These are phyloP conservation scores for Actinopyga echinites DNA, from an alignment of 53 echinoderm and acorn worm species.

Conservation along the genomic window DNA sequence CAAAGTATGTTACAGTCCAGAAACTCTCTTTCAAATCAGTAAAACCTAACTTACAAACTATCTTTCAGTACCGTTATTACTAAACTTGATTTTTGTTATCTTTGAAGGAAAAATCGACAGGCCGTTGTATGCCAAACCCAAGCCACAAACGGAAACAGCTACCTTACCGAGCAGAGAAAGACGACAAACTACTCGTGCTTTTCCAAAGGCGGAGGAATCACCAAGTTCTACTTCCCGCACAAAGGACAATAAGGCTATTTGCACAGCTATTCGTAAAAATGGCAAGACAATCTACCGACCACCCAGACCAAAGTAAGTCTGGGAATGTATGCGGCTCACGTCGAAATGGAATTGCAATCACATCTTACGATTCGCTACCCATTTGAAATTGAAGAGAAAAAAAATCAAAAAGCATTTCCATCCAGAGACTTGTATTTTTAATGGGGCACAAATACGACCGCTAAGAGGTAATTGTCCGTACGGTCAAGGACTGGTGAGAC, in stretches of 20 bases:
- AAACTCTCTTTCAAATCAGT: too few species aligned
- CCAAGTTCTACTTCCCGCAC: not conserved
- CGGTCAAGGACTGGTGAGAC: too few species aligned
- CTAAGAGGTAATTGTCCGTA: too few species aligned
- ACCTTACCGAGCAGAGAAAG: conserved; percentile 1
- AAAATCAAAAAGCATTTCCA: too few species aligned
- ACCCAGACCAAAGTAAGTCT: conserved; percentile 82
- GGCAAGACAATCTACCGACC: conserved; percentile 92
- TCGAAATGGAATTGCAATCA: too few species aligned
- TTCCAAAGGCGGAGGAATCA: not conserved
- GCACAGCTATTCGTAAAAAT: conserved; percentile 81
- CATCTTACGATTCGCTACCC: too few species aligned
- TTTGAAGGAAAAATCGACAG: conserved; percentile 13
- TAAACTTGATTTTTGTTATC: not conserved
- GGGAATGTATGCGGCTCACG: not conserved
- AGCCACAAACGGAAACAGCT: not conserved
- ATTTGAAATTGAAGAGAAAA: too few species aligned
- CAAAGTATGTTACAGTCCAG: too few species aligned
- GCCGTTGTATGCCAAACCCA: not conserved
- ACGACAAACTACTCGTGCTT: not conserved
- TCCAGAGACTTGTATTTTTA: too few species aligned
- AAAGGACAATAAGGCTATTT: conserved; percentile 60
- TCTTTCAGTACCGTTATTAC: too few species aligned
- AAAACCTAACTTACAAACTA: too few species aligned
- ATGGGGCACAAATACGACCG: too few species aligned